Evolutionary conservation across 1,140 invertebrate species (phyloP), one percentile per base, ranked within the genome.

Genomic region (Rhyzopertha dominica): DNA sequence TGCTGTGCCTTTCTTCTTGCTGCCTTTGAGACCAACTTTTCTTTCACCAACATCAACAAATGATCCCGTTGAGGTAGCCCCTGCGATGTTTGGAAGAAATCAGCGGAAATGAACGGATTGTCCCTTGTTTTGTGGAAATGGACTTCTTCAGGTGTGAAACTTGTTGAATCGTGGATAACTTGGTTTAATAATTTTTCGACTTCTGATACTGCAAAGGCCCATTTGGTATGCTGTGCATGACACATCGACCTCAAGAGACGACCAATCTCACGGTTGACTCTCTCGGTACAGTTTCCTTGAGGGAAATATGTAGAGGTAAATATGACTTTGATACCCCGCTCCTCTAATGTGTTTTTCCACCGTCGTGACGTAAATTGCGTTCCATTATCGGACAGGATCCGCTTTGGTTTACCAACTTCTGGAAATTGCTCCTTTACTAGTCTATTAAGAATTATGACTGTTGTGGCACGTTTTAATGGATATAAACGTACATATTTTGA

Each of bases 341-440:
- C 2, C 2, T 9, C n/a, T 9, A 45, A 10, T 4, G 5, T 40
- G 9, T 20, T 39, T 16, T 16, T 14, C 25, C 36, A 40, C 10
- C 13, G 8, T 30, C 14, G 3, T 3, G 10, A 10, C 3, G 35
- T 38, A 18, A 45, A 45, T 17, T 45, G 43, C 5, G 43, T 41
- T 10, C 17, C 43, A 39, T 45, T 35, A 40, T 45, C 43, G 9
- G 18, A 14, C 22, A 45, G 19, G 14, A 40, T 42, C 9, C 41
- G 14, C 3, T 14, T 5, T 14, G 30, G 30, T 32, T 32, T 32
- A 7, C 8, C 8, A 32, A 32, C 16, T 7, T 32, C 16, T 7
- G 30, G 7, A 5, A 32, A 5, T 7, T 12, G 16, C 7, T 32
- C 30, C 12, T 32, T 12, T 12, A 12, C 10, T 12, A 32, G 5